Percentiles rank a stretch among this genome's conserved stretches.
Conservation (phyloP, 2,113 vertebrate genomes). For the western clawed frog (Xenopus tropicalis) region DNA sequence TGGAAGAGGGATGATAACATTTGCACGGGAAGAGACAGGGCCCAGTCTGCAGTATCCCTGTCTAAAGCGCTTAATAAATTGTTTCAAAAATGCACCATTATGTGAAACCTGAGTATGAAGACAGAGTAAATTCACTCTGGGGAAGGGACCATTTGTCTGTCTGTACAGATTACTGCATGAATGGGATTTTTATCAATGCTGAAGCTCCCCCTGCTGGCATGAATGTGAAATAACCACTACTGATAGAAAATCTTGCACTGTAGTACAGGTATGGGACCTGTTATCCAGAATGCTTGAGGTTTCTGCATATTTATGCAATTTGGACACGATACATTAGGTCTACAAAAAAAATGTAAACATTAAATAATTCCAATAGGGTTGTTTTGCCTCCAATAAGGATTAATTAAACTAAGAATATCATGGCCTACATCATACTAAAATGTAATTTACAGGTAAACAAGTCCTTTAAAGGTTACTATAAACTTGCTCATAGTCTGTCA, state of each 20-base stretch:
- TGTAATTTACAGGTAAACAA: too few relatives aligned
- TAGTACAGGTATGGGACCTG: too few relatives aligned
- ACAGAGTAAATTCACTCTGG: neutral
- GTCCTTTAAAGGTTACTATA: neutral
- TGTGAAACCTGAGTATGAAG: neutral
- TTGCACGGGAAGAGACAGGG: neutral
- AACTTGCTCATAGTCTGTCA: neutral
- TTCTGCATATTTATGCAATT: too few relatives aligned
- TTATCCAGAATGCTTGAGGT: too few relatives aligned
- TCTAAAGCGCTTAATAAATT: neutral
- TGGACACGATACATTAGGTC: too few relatives aligned
- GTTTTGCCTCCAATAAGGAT: too few relatives aligned
- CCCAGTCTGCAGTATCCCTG: neutral
- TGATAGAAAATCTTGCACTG: neutral
- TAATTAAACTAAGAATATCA: too few relatives aligned
- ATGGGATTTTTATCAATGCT: neutral
- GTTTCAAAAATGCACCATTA: neutral
- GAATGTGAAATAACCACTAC: neutral
- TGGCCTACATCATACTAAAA: too few relatives aligned
- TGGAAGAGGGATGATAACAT: neutral
- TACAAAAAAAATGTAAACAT: too few relatives aligned
- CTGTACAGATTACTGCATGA: neutral
- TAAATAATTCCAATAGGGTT: too few relatives aligned
- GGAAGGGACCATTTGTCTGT: neutral
- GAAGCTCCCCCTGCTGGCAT: constrained; percentile 22